phyloP scores from a whole-genome alignment of 2,797 vertebrate genomes.

The Macroramphosus scolopax region DNA sequence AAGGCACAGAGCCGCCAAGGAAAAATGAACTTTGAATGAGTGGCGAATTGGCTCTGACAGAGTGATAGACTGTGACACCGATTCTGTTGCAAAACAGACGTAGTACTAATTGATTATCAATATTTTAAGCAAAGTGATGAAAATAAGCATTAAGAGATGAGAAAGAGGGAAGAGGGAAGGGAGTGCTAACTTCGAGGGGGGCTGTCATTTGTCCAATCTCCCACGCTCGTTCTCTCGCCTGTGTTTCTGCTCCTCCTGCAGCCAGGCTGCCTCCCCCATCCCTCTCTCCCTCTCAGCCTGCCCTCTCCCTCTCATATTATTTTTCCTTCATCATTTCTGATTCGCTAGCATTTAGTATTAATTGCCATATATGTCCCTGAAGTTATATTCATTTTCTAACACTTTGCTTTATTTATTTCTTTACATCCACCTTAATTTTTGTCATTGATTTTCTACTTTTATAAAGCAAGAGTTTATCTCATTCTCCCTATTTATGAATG shows the following conservation, averaged over 20 bases:
- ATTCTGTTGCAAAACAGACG: conserved; percentile 99
- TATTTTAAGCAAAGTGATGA: conserved; percentile 99
- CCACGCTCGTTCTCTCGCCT: conserved; percentile 18
- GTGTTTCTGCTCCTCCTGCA: conserved; percentile 14
- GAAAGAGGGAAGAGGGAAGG: conserved; percentile 53
- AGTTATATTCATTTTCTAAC: conserved; percentile 40
- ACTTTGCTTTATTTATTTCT: conserved; percentile 38
- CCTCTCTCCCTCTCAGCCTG: conserved; percentile 14
- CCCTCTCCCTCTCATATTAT: conserved; percentile 16
- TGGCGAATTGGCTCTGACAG: conserved; percentile 96
- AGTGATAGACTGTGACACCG: conserved; percentile 95
- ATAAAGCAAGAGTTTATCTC: conserved; percentile 11
- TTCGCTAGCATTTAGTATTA: conserved; percentile 29
- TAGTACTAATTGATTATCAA: conserved; percentile 99
- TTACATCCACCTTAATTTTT: conserved; percentile 9
- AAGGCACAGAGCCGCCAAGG: conserved; percentile 81
- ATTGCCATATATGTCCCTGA: conserved; percentile 51
- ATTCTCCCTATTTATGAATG: conserved; percentile 20
- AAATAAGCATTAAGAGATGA: conserved; percentile 98
- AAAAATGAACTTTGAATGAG: conserved; percentile 97
- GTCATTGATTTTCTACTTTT: conserved; percentile 16
- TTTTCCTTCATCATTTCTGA: conserved; percentile 32
- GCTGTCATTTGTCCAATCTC: conserved; percentile 52
- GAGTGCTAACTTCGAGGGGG: conserved; percentile 44
- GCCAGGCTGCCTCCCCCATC: conserved; percentile 23